phyloP scores from a whole-genome alignment of 2,888 invertebrate species.

The Diaperis boleti region DNA sequence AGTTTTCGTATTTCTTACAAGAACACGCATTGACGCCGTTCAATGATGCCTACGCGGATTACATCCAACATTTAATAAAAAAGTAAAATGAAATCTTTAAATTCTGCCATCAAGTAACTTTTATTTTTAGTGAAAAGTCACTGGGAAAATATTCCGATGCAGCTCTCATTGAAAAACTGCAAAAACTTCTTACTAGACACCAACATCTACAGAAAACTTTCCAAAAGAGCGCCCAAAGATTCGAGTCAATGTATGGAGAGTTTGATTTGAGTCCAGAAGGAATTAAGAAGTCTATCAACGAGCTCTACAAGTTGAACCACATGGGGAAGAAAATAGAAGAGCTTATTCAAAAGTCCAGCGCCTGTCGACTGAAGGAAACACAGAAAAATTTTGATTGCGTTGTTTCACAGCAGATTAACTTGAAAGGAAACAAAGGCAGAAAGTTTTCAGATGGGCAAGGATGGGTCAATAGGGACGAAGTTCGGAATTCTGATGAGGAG shows the following conservation, averaged over 20 bases:
- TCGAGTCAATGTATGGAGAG: background rate
- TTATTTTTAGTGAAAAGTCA: background rate
- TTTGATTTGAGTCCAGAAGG: background rate
- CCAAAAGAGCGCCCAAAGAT: background rate
- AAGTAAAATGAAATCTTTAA: constrained; percentile 37
- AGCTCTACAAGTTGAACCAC: background rate
- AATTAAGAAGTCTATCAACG: background rate
- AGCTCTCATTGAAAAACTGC: background rate
- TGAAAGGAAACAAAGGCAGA: background rate
- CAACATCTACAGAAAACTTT: background rate
- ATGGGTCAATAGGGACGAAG: no score
- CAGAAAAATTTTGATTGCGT: background rate
- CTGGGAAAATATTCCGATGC: background rate
- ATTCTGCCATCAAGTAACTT: background rate
- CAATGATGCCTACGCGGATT: constrained; percentile 52
- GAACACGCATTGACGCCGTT: constrained; percentile 51
- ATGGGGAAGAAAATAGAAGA: background rate
- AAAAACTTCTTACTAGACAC: background rate
- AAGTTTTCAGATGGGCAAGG: background rate
- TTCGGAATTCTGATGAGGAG: no score
- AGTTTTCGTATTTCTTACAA: constrained; percentile 53
- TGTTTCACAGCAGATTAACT: background rate
- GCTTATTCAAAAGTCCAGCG: background rate
- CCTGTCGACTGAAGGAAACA: background rate
- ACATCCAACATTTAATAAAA: constrained; percentile 52